Percentiles rank a stretch among this genome's conserved stretches.
phyloP scores from a whole-genome alignment of 2,797 vertebrate genomes.

The Clarias laeviceps region DNA sequence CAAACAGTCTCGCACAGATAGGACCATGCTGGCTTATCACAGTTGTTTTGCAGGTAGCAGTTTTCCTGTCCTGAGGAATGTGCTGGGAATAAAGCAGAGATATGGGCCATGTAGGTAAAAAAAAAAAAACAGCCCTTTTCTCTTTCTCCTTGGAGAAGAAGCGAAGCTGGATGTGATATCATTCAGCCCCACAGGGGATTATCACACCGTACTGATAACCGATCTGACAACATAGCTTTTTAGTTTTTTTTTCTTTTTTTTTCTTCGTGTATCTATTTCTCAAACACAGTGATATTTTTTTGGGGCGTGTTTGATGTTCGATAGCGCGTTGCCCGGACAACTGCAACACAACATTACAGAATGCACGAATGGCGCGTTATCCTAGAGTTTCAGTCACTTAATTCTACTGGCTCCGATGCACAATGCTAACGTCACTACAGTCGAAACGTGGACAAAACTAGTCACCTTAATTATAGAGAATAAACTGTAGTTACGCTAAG shows the following conservation, averaged over 20 bases:
- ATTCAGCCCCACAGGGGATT: not conserved
- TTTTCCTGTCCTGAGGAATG: slow-evolving; percentile 7
- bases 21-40: slow-evolving; percentile 48
- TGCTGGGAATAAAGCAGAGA: slow-evolving; percentile 34
- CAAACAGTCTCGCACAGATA: slow-evolving; percentile 21
- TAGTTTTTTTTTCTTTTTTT: not conserved
- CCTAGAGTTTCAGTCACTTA: not conserved
- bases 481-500: not conserved
- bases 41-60: slow-evolving; percentile 13
- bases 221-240: not conserved
- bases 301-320: not conserved
- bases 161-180: slow-evolving; percentile 1
- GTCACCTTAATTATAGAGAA: not conserved
- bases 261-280: not conserved
- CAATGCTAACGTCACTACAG: not conserved
- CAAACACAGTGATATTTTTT: slow-evolving; percentile 23
- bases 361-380: no score
- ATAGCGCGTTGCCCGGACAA: not conserved
- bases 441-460: not conserved
- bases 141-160: slow-evolving; percentile 19
- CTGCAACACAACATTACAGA: not conserved
- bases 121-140: slow-evolving; percentile 32
- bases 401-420: not conserved
- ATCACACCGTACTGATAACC: not conserved
- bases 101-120: slow-evolving; percentile 28